Percentiles rank a stretch among this genome's conserved stretches.
These are phyloP conservation scores for Cephus cinctus DNA, from an alignment of 1,140 invertebrate genomes.

Conservation along the genomic window DNA sequence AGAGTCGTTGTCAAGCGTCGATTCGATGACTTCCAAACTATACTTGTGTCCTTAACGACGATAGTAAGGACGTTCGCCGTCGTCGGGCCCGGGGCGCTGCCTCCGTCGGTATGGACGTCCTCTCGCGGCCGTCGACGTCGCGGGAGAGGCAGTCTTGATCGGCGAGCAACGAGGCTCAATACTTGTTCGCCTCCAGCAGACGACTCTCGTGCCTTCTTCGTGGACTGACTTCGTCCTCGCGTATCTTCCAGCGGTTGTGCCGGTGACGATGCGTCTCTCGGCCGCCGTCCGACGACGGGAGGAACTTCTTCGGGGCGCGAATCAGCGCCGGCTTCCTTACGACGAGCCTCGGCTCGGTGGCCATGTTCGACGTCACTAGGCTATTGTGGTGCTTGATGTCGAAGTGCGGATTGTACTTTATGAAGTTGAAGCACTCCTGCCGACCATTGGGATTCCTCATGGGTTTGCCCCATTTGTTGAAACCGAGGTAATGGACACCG, in stretches of 20 bases:
- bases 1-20: no score
- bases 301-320: conserved; percentile 36
- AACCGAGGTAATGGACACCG: conserved; percentile 51
- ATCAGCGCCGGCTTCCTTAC: conserved; percentile 22
- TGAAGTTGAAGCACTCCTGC: conserved; percentile 57
- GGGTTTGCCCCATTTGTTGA: conserved; percentile 55
- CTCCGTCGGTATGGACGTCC: neutral
- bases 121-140: neutral
- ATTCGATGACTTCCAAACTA: no score
- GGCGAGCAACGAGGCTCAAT: conserved; percentile 46
- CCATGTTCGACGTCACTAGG: conserved; percentile 42
- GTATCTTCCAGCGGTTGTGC: conserved; percentile 48
- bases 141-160: conserved; percentile 52
- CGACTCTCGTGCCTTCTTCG: conserved; percentile 43
- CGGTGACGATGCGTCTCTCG: conserved; percentile 44
- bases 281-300: conserved; percentile 24
- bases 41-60: neutral
- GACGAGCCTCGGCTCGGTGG: conserved; percentile 31
- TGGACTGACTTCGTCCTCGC: conserved; percentile 24
- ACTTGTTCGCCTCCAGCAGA: conserved; percentile 43
- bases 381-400: conserved; percentile 56
- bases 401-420: conserved; percentile 56
- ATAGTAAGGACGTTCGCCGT: neutral
- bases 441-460: conserved; percentile 47
- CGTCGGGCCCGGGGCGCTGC: neutral